A percentile compares a stretch with the other conserved stretches of the same genome.
Conservation (phyloP, 2,113 vertebrate genomes). For the Peromyscus leucopus region DNA sequence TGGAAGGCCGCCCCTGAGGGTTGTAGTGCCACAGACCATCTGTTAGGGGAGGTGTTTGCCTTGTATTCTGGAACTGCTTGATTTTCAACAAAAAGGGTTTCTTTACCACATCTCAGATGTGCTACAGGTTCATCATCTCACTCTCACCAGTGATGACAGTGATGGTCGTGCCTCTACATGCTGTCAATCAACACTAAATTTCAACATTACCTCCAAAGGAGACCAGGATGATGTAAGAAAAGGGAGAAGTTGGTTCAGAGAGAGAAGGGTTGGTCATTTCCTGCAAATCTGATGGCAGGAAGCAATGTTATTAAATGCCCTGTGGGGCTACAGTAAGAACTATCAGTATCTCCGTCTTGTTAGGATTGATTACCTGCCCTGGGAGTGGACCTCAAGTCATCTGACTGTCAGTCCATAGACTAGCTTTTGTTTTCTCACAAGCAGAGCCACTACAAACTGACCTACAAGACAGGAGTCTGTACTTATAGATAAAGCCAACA, state of each 20-base stretch:
- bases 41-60: conserved; percentile 68
- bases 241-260: neutral
- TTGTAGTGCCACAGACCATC: too few relatives aligned
- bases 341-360: neutral
- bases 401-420: fast-evolving
- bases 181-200: conserved; percentile 73
- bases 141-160: conserved; percentile 54
- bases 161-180: conserved; percentile 78
- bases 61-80: conserved; percentile 82
- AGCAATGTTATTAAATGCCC: neutral
- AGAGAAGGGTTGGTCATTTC: neutral
- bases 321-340: neutral
- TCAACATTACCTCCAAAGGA: conserved; percentile 74
- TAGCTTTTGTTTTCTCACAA: neutral
- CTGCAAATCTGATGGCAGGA: neutral
- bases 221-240: neutral
- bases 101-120: conserved; percentile 75
- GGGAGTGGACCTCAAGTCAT: too few relatives aligned
- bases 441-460: neutral
- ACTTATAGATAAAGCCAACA: neutral
- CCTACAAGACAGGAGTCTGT: neutral
- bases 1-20: neutral
- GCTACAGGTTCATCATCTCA: conserved; percentile 79
- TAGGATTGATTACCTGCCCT: neutral
- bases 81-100: conserved; percentile 84